Evolutionary conservation across 1,140 invertebrate genomes (phyloP).

Genomic region (Acromyrmex echinatior): DNA sequence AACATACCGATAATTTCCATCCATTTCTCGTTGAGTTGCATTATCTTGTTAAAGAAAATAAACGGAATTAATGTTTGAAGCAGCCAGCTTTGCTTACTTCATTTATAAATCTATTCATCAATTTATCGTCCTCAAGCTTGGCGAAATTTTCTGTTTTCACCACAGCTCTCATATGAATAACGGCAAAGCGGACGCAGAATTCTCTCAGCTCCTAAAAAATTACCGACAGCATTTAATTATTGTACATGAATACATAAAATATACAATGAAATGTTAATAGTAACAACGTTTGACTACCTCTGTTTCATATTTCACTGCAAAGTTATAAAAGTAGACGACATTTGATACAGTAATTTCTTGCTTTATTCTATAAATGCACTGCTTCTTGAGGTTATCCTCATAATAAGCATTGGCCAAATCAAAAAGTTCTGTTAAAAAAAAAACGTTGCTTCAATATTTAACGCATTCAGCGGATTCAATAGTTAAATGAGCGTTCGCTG

Average conservation of each 20-base stretch:
- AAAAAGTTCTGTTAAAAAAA: slow-evolving; percentile 86
- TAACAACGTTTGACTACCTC: slow-evolving; percentile 84
- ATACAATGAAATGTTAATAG: not conserved
- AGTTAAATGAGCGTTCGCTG: no score
- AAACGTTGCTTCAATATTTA: not conserved
- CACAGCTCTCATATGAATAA: slow-evolving; percentile 91
- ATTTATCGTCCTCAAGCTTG: slow-evolving; percentile 87
- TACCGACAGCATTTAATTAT: not conserved
- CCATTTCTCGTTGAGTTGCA: slow-evolving; percentile 3
- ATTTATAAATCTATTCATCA: slow-evolving; percentile 89
- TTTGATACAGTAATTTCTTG: slow-evolving; percentile 89
- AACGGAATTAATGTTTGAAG: slow-evolving; percentile 87
- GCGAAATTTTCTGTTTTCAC: slow-evolving; percentile 89
- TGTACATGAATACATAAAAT: not conserved
- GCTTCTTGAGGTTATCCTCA: slow-evolving; percentile 88
- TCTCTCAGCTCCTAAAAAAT: slow-evolving; percentile 88
- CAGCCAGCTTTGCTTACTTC: slow-evolving; percentile 88
- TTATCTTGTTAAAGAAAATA: not conserved
- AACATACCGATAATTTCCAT: not conserved
- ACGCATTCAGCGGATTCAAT: no score
- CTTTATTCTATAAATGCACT: slow-evolving; percentile 89
- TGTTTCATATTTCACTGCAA: slow-evolving; percentile 89
- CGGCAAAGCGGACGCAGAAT: slow-evolving; percentile 88
- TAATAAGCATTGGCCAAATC: slow-evolving; percentile 91
- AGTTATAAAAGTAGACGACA: slow-evolving; percentile 90